These are phyloP conservation scores for Protosalanx chinensis DNA, from an alignment of 2,797 vertebrate genomes.

Conservation along the genomic window DNA sequence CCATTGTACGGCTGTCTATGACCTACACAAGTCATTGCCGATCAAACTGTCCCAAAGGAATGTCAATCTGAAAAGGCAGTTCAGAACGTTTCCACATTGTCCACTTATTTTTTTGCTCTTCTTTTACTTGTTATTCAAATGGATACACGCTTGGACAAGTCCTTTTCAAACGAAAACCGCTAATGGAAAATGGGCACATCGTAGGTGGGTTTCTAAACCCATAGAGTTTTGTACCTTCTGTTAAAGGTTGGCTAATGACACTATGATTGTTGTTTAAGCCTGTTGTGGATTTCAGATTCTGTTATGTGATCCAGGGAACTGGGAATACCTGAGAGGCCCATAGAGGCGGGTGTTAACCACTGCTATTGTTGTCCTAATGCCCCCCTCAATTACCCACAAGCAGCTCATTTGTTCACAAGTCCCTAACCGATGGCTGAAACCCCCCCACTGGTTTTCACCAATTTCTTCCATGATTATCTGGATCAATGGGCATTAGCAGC, in stretches of 20 bases:
- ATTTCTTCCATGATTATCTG: conserved; percentile 68
- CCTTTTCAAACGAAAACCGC: conserved; percentile 35
- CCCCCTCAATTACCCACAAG: conserved; percentile 66
- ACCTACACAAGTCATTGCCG: not conserved
- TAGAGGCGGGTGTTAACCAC: conserved; percentile 50
- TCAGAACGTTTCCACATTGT: conserved; percentile 7
- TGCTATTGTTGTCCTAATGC: conserved; percentile 67
- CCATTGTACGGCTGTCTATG: not conserved
- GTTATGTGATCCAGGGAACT: conserved; percentile 50
- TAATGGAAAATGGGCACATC: conserved; percentile 36
- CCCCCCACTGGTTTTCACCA: conserved; percentile 51
- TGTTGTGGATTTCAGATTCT: conserved; percentile 41
- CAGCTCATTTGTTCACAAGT: conserved; percentile 54
- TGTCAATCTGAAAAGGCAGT: not conserved
- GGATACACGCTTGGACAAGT: conserved; percentile 53
- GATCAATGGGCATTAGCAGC: conserved; percentile 71
- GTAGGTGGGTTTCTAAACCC: conserved; percentile 44
- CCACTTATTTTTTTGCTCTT: not conserved
- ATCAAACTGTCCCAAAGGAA: not conserved
- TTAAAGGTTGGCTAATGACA: conserved; percentile 48
- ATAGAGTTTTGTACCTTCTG: conserved; percentile 40
- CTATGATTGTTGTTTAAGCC: conserved; percentile 56
- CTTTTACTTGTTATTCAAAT: conserved; percentile 20
- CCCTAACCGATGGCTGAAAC: conserved; percentile 54
- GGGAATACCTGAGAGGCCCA: conserved; percentile 52